phyloP scores from a whole-genome alignment of 2,113 vertebrate species.

The Argyrosomus japonicus region DNA sequence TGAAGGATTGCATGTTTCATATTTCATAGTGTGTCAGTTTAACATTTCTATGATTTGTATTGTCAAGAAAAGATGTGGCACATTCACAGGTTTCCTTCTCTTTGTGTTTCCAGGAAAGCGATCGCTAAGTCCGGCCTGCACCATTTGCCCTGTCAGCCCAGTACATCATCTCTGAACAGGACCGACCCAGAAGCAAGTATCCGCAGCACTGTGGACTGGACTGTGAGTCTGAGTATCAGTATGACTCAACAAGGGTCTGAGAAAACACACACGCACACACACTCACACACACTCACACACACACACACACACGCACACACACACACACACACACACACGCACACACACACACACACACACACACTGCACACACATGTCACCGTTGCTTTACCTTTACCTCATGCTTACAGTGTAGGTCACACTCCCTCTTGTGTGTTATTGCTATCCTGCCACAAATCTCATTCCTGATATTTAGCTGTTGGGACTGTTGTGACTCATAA shows the following conservation, averaged over 20 bases:
- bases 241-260: background rate
- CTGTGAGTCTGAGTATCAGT: conserved; percentile 85
- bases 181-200: conserved; percentile 87
- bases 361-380: background rate
- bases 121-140: conserved; percentile 93
- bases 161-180: conserved; percentile 78
- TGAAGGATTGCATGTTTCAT: background rate
- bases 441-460: background rate
- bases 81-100: background rate
- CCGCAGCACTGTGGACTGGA: conserved; percentile 93
- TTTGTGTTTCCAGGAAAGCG: conserved; percentile 90
- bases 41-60: background rate
- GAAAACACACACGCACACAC: background rate
- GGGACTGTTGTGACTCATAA: background rate
- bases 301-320: background rate
- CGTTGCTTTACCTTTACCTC: background rate
- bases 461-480: background rate
- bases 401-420: too few relatives aligned
- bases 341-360: background rate
- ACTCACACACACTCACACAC: too few relatives aligned
- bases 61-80: background rate
- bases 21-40: background rate
- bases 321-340: background rate
- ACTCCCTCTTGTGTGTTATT: background rate
- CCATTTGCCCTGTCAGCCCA: conserved; percentile 88